Conservation (phyloP, 2,888 invertebrate genomes). For the Resseliella maxima region DNA sequence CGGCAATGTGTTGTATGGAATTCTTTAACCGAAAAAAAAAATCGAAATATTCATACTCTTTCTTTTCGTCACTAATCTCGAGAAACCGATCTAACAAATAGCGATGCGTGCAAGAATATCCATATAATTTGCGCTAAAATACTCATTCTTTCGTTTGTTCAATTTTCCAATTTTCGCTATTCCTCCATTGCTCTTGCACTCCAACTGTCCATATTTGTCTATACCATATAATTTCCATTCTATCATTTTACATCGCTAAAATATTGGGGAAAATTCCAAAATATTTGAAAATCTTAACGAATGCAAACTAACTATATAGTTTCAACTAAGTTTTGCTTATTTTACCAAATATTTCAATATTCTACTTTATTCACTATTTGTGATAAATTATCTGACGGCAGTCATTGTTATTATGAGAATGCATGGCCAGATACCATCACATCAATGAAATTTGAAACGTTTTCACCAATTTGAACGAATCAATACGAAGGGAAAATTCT, state of each 20-base stretch:
- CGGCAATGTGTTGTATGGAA: not conserved
- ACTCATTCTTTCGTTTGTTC: no score
- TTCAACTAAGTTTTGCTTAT: not conserved
- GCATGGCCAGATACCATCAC: not conserved
- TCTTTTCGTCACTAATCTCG: not conserved
- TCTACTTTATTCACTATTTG: not conserved
- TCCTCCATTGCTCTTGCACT: no score
- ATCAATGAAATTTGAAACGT: conserved; percentile 18
- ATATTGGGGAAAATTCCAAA: not conserved
- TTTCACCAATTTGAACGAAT: not conserved
- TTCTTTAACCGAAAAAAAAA: not conserved
- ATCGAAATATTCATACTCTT: not conserved
- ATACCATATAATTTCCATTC: no score
- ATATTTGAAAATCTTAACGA: not conserved
- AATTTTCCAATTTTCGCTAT: no score
- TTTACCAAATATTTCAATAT: not conserved
- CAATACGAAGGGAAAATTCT: not conserved
- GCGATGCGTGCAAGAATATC: not conserved
- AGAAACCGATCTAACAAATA: not conserved
- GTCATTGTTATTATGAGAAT: not conserved
- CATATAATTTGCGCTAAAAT: not conserved
- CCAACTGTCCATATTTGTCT: no score
- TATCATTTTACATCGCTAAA: no score
- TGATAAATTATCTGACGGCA: conserved; percentile 22
- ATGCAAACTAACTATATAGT: not conserved